phyloP scores from a whole-genome alignment of 2,888 invertebrate genomes.

The Aspidiotus rigidus region DNA sequence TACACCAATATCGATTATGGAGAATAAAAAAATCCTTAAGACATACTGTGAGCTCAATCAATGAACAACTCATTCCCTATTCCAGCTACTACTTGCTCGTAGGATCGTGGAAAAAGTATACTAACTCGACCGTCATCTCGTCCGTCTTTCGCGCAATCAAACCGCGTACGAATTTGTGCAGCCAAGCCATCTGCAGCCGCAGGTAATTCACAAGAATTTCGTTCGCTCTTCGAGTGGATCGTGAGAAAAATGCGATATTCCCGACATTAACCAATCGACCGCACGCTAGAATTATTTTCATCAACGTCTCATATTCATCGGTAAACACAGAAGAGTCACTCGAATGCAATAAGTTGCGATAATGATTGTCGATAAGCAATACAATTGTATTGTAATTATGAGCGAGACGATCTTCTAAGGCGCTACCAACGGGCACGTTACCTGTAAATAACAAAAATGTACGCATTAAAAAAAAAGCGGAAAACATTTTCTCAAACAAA shows the following conservation, averaged over 20 bases:
- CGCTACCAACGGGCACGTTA: neutral
- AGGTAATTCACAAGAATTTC: slow-evolving; percentile 10
- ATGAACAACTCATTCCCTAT: too few species aligned
- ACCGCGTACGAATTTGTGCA: slow-evolving; percentile 8
- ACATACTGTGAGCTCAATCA: too few species aligned
- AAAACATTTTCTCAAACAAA: too few species aligned
- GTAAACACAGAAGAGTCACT: too few species aligned
- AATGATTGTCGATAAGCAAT: neutral
- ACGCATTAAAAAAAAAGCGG: too few species aligned
- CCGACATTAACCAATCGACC: slow-evolving; percentile 11
- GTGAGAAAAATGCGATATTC: slow-evolving; percentile 20
- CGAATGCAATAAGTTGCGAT: neutral
- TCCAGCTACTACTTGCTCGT: too few species aligned
- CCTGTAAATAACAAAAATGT: neutral
- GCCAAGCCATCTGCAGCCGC: slow-evolving; percentile 19
- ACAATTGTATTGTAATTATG: slow-evolving; percentile 6
- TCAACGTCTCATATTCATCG: slow-evolving; percentile 4
- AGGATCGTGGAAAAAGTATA: too few species aligned
- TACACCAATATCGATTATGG: too few species aligned
- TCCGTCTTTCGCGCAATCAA: neutral
- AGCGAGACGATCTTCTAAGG: slow-evolving; percentile 12
- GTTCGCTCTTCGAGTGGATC: neutral
- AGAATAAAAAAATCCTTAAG: too few species aligned
- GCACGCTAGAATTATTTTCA: slow-evolving; percentile 19
- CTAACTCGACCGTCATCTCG: too few species aligned